These are phyloP conservation scores for Triplophysa rosa DNA, from an alignment of 2,113 vertebrate genomes.

Conservation along the genomic window DNA sequence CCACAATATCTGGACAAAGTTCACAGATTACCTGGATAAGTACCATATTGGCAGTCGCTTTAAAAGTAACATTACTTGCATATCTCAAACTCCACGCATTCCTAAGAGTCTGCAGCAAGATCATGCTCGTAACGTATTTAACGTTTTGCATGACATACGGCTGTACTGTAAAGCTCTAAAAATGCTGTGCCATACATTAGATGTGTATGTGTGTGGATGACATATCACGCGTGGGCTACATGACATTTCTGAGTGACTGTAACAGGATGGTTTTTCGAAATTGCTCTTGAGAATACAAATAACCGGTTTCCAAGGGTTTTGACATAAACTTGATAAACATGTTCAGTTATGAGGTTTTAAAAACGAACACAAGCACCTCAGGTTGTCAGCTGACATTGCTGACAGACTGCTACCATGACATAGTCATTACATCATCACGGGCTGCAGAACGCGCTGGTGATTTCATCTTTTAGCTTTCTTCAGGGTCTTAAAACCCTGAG, in stretches of 20 bases:
- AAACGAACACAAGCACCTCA: not conserved
- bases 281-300: not conserved
- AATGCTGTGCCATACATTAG: not conserved
- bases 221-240: not conserved
- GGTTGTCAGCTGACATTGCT: not conserved
- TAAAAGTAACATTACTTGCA: constrained; percentile 28
- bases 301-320: constrained; percentile 17
- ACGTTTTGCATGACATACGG: not conserved
- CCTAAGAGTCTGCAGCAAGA: not conserved
- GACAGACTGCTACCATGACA: not conserved
- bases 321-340: not conserved
- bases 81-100: constrained; percentile 24
- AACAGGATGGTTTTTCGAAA: not conserved
- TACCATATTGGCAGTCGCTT: not conserved
- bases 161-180: not conserved
- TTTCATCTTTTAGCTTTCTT: not conserved
- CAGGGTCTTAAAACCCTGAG: not conserved
- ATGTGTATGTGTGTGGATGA: not conserved
- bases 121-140: constrained; percentile 11
- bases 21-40: constrained; percentile 15
- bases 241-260: constrained; percentile 6
- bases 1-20: constrained; percentile 39
- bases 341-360: not conserved
- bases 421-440: not conserved
- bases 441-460: not conserved